Percentiles rank a stretch among this genome's conserved stretches.
Evolutionary conservation across 2,797 vertebrate genomes (phyloP).

Genomic region (Rhinella marina): DNA sequence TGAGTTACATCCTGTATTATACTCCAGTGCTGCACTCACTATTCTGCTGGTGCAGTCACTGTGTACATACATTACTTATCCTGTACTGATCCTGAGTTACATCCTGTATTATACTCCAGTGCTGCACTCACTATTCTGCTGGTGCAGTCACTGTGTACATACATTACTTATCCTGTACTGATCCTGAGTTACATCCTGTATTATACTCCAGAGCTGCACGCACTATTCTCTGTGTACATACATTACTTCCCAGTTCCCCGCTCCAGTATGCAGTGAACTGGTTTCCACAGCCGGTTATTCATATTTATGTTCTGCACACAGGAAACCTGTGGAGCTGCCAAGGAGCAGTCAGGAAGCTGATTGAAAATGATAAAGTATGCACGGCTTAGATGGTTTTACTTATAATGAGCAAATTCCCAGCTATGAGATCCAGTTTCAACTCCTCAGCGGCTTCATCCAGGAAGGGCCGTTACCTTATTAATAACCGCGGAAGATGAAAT

Average conservation of each 20-base stretch:
- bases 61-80: no score
- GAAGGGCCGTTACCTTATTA: conserved; percentile 21
- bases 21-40: no score
- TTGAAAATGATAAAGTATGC: conserved; percentile 41
- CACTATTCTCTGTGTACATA: no score
- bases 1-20: no score
- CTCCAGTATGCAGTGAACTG: background rate
- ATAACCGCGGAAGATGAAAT: background rate
- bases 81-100: no score
- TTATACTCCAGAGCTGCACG: no score
- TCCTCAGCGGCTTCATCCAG: background rate
- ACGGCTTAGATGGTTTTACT: conserved; percentile 8
- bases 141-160: no score
- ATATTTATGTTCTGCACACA: conserved; percentile 32
- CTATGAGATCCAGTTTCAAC: background rate
- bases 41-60: no score
- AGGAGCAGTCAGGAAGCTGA: conserved; percentile 47
- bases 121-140: no score
- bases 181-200: no score
- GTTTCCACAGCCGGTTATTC: background rate
- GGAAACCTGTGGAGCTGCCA: conserved; percentile 33
- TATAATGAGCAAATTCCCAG: conserved; percentile 29
- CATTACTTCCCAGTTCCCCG: background rate
- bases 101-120: no score
- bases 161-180: no score